Percentiles rank a stretch among this genome's conserved stretches.
Evolutionary conservation across 2,888 invertebrate genomes (phyloP).

Genomic region (Diaperis boleti): DNA sequence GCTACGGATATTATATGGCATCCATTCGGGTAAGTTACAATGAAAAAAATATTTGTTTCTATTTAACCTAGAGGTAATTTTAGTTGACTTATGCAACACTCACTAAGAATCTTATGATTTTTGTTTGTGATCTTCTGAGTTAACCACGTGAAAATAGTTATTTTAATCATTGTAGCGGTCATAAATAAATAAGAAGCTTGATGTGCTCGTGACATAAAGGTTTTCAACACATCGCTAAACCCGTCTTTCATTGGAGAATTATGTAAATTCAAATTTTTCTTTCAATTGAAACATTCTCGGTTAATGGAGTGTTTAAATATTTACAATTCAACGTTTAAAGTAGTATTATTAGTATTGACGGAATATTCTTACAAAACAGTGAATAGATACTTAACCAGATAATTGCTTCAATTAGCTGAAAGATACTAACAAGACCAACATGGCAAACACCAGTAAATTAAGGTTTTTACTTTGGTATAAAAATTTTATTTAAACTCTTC

Average conservation of each 20-base stretch:
- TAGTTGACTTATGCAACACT: too few species aligned
- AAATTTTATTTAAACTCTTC: slow-evolving; percentile 13
- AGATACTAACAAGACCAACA: slow-evolving; percentile 26
- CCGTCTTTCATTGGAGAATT: slow-evolving; percentile 8
- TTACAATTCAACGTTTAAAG: slow-evolving; percentile 24
- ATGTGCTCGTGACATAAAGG: background rate
- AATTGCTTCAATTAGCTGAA: slow-evolving; percentile 38
- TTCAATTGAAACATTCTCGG: slow-evolving; percentile 23
- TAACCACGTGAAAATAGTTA: too few species aligned
- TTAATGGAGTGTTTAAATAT: slow-evolving; percentile 35
- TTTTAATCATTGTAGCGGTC: too few species aligned
- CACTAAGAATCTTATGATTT: too few species aligned
- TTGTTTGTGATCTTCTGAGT: too few species aligned
- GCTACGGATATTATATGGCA: slow-evolving; percentile 1
- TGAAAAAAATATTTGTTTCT: too few species aligned
- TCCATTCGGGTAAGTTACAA: slow-evolving; percentile 3
- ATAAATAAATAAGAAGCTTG: too few species aligned
- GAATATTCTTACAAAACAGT: slow-evolving; percentile 34
- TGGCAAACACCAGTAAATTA: slow-evolving; percentile 6
- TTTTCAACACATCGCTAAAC: slow-evolving; percentile 8
- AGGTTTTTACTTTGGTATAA: slow-evolving; percentile 23
- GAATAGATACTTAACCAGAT: slow-evolving; percentile 20
- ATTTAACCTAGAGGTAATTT: too few species aligned
- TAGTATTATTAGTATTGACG: slow-evolving; percentile 31
- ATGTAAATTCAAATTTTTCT: slow-evolving; percentile 8